phyloP scores from a whole-genome alignment of 1,140 invertebrate genomes.

The Drosophila yakuba region DNA sequence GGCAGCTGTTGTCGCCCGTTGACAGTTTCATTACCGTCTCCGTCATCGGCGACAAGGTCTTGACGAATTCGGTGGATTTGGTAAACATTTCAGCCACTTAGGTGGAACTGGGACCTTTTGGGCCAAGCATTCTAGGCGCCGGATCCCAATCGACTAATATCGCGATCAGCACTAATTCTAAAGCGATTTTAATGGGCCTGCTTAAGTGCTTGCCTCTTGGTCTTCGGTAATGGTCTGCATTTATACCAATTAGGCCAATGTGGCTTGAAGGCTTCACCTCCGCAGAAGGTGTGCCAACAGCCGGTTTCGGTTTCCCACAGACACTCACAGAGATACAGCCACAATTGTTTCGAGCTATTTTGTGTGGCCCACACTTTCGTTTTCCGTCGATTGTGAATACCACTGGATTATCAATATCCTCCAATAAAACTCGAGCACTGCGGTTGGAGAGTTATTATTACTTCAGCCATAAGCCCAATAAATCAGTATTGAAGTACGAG shows the following conservation, averaged over 20 bases:
- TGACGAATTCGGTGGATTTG: conserved; percentile 28
- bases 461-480: conserved; percentile 38
- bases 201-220: conserved; percentile 50
- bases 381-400: conserved; percentile 53
- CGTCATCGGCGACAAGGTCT: conserved; percentile 60
- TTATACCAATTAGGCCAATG: conserved; percentile 73
- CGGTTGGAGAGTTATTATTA: conserved; percentile 44
- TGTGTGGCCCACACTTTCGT: conserved; percentile 62
- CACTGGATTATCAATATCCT: conserved; percentile 57
- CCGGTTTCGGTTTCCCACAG: conserved; percentile 62
- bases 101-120: conserved; percentile 4
- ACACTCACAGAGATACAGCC: conserved; percentile 1
- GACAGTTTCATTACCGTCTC: conserved; percentile 67
- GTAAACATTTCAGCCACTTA: conserved; percentile 40
- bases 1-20: conserved; percentile 32
- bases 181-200: conserved; percentile 55
- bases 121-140: conserved; percentile 41
- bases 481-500: conserved; percentile 36
- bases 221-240: conserved; percentile 57
- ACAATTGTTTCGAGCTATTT: conserved; percentile 38
- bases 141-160: conserved; percentile 67
- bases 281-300: conserved; percentile 65
- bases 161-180: conserved; percentile 39
- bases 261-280: conserved; percentile 73
- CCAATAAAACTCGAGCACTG: conserved; percentile 31